Percentiles rank a stretch among this genome's conserved stretches.
Evolutionary conservation across 2,797 vertebrate genomes (phyloP).

Genomic region (Rallus crepitans): DNA sequence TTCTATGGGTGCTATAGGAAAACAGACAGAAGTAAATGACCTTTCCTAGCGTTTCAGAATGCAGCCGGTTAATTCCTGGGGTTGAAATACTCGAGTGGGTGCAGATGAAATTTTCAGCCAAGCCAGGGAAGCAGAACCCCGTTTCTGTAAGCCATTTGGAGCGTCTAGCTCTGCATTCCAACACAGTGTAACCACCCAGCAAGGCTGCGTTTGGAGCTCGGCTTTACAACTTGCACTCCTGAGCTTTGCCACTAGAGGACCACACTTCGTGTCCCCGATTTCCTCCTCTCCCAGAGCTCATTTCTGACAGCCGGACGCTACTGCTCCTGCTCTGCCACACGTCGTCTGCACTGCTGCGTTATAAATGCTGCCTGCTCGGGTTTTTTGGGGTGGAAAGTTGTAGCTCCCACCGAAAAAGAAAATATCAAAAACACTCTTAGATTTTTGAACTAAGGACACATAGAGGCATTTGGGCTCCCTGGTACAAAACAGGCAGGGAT

Average conservation of each 20-base stretch:
- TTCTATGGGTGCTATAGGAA: not conserved
- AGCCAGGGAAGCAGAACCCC: not conserved
- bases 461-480: no score
- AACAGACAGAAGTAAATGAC: not conserved
- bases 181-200: not conserved
- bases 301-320: not conserved
- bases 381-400: not conserved
- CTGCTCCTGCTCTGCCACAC: not conserved
- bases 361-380: not conserved
- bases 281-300: rapidly evolving
- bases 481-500: no score
- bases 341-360: not conserved
- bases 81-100: not conserved
- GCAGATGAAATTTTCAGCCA: not conserved
- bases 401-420: not conserved
- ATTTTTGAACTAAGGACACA: not conserved
- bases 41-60: not conserved
- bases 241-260: conserved; percentile 42
- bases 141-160: not conserved
- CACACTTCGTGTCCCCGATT: not conserved
- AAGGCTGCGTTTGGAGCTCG: not conserved
- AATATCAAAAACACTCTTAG: not conserved
- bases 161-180: not conserved
- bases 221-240: not conserved
- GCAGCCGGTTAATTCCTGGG: not conserved